These are phyloP conservation scores for Forbesichthys agassizii DNA, from an alignment of 2,113 vertebrate species.

Conservation along the genomic window DNA sequence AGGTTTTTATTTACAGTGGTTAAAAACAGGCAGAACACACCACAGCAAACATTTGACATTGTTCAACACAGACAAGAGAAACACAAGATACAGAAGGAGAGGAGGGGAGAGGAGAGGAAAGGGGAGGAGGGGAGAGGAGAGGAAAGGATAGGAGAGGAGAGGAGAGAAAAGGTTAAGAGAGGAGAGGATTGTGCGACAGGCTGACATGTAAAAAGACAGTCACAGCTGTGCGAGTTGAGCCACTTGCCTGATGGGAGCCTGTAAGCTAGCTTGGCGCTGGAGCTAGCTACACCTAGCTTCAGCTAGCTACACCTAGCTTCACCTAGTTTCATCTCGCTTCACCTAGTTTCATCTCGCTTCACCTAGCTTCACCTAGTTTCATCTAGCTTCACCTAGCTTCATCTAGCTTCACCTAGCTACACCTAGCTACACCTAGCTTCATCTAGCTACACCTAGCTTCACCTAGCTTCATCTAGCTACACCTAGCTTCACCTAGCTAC, in stretches of 20 bases:
- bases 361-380: too few species aligned
- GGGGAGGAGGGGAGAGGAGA: neutral
- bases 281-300: neutral
- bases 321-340: too few species aligned
- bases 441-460: neutral
- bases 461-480: too few species aligned
- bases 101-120: neutral
- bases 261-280: neutral
- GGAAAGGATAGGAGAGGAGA: neutral
- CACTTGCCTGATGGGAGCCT: slow-evolving; percentile 64
- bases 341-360: too few species aligned
- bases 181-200: slow-evolving; percentile 49
- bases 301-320: too few species aligned
- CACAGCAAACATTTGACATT: too few species aligned
- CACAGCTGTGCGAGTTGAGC: slow-evolving; percentile 52
- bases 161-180: neutral
- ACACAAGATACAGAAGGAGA: neutral
- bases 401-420: too few species aligned
- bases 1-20: too few species aligned
- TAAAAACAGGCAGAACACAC: too few species aligned
- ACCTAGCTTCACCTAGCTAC: too few species aligned
- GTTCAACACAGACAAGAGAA: neutral
- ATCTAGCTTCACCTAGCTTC: too few species aligned
- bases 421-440: too few species aligned
- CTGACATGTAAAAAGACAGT: slow-evolving; percentile 76